Base-by-base conservation (phyloP, 2,797 vertebrate genomes). In the Pterois miles region DNA sequence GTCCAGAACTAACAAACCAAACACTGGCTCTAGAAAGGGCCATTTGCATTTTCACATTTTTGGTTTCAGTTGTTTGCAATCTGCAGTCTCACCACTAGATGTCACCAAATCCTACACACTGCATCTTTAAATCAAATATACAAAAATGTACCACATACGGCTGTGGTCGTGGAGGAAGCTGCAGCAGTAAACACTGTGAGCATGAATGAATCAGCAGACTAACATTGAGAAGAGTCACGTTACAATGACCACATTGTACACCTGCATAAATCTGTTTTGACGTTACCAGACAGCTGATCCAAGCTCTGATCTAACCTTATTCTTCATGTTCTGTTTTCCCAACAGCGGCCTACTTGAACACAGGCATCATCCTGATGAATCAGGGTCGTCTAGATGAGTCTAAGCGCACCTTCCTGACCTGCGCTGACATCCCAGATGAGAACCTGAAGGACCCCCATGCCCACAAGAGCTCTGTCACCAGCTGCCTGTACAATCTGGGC, bases 391-490 rank as follows among this genome's bases (percentile, higher is more conserved):
- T 95, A 2, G 98, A 99, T 20, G 98, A 99, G 90, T 97, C 98
- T 78, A 97, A 96, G 82, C 96, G 94, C 43, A 99, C 97, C 1
- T 99, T 99, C 72, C 87, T 98, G 12, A 99, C 97, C 84, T 99
- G 98, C 72, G 98, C 98, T 1, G 98, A 99, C 77, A 99, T 99
- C 83, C 96, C 98, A 0, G 98, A 99, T 81, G 98, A 99, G 93
- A 99, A 99, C 91, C 93, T 99, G 56, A 99, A 99, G 94, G 98
- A 99, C 89, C 98, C 98, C 58, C 98, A 99, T 50, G 97, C 98
- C 68, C 98, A 99, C 85, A 98, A 97, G 93, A 99, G 97, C 93
- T 99, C 98, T 0, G 98, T 99, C 86, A 98, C 98, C 86, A 99
- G 98, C 94, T 99, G 98, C 93, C 94, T 99, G 78, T 99, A 99